Percentiles rank a stretch among this genome's conserved stretches.
Evolutionary conservation across 1,140 invertebrate species (phyloP).

Genomic region (Stegodyphus dumicola): DNA sequence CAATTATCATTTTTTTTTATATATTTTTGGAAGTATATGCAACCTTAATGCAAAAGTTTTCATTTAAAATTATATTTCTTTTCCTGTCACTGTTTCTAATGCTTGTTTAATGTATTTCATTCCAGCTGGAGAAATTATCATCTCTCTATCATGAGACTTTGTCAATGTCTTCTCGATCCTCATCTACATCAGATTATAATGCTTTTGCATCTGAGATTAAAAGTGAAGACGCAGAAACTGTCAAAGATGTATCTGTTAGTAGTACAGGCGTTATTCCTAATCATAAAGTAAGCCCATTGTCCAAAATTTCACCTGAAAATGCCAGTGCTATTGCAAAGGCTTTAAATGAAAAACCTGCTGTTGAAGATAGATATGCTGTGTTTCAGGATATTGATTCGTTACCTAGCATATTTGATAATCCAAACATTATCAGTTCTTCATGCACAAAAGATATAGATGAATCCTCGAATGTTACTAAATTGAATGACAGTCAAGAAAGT

Average conservation of each 20-base stretch:
- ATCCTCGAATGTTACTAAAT: not conserved
- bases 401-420: constrained; percentile 60
- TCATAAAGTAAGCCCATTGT: not conserved
- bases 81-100: too few species aligned
- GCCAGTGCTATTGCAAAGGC: not conserved
- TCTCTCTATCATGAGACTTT: constrained; percentile 49
- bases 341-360: not conserved
- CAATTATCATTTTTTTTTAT: too few species aligned
- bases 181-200: constrained; percentile 51
- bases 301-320: not conserved
- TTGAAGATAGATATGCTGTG: constrained; percentile 60
- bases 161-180: constrained; percentile 48
- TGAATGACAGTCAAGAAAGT: not conserved
- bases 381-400: constrained; percentile 58
- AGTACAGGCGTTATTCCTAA: not conserved
- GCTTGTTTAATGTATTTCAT: too few species aligned
- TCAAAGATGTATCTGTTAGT: not conserved
- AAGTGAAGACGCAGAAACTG: not conserved
- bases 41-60: too few species aligned
- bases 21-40: too few species aligned
- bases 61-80: too few species aligned
- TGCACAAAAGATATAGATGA: not conserved
- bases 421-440: constrained; percentile 14
- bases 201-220: constrained; percentile 4
- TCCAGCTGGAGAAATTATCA: constrained; percentile 43